These are phyloP conservation scores for Lasioglossum calceatum DNA, from an alignment of 2,888 invertebrate genomes.

Conservation along the genomic window DNA sequence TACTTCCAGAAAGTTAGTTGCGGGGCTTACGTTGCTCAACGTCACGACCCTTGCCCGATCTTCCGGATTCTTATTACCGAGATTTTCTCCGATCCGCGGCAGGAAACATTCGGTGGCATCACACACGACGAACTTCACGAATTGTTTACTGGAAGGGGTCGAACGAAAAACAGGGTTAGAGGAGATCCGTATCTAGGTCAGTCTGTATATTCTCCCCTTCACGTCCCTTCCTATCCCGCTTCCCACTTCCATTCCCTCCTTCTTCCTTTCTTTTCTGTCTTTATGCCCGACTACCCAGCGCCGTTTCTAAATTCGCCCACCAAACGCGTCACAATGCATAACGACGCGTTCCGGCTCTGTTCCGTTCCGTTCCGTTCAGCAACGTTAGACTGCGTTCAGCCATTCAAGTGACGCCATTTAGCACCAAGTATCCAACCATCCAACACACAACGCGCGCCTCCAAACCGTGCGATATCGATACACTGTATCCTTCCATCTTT, in stretches of 20 bases:
- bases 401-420: constrained; percentile 27
- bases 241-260: constrained; percentile 29
- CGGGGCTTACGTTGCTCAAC: not conserved
- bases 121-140: constrained; percentile 43
- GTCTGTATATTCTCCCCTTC: constrained; percentile 37
- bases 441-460: not conserved
- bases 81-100: constrained; percentile 19
- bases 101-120: constrained; percentile 43
- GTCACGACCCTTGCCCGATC: constrained; percentile 1
- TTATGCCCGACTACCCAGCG: constrained; percentile 22
- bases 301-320: constrained; percentile 51
- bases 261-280: constrained; percentile 33
- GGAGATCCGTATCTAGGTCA: constrained; percentile 62
- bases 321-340: constrained; percentile 64
- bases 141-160: constrained; percentile 54
- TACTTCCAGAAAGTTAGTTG: not conserved
- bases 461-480: constrained; percentile 19
- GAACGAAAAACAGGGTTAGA: constrained; percentile 58
- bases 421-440: not conserved
- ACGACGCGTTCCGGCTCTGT: constrained; percentile 48
- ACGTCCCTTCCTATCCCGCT: constrained; percentile 21
- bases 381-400: constrained; percentile 28
- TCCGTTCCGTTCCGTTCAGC: constrained; percentile 16
- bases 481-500: not conserved
- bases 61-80: constrained; percentile 46